Conservation (phyloP, 2,888 invertebrate species). For the Ashinkailepas kermadecensis region DNA sequence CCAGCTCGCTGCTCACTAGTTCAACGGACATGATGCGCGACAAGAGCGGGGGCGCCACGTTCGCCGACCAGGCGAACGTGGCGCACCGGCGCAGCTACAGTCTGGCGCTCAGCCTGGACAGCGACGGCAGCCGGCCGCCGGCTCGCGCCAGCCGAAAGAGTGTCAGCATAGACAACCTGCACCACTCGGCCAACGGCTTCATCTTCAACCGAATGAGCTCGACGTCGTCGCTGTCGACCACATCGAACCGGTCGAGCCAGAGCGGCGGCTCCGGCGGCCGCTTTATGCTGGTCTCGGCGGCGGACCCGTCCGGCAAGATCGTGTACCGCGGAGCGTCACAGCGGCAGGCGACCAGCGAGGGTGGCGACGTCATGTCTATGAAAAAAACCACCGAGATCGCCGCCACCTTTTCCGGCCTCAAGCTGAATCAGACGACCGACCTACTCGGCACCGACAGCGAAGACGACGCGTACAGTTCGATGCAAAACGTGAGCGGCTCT, state of each 20-base stretch:
- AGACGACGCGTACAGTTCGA: constrained; percentile 32
- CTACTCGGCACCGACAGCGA: constrained; percentile 34
- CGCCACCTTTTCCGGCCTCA: constrained; percentile 66
- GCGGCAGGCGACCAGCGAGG: constrained; percentile 24
- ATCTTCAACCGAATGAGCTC: constrained; percentile 26
- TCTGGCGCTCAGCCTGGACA: not conserved
- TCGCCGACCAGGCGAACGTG: not conserved
- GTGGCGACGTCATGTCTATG: constrained; percentile 63
- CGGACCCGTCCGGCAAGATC: constrained; percentile 47
- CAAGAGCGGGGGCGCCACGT: constrained; percentile 23
- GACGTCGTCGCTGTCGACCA: not conserved
- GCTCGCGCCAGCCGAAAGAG: not conserved
- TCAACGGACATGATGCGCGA: constrained; percentile 29
- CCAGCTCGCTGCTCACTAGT: constrained; percentile 29
- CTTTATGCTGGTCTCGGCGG: constrained; percentile 47
- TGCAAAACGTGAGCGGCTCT: constrained; percentile 25
- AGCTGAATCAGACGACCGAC: constrained; percentile 38
- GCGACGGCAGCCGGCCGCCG: constrained; percentile 9
- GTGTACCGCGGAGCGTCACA: constrained; percentile 34
- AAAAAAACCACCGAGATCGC: constrained; percentile 85
- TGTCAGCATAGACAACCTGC: constrained; percentile 23
- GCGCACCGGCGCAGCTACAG: constrained; percentile 17
- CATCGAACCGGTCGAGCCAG: constrained; percentile 23
- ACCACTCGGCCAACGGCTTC: constrained; percentile 23
- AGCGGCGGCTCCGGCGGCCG: constrained; percentile 35